Evolutionary conservation across 1,140 invertebrate species (phyloP).

Genomic region (Archivesica marissinica): DNA sequence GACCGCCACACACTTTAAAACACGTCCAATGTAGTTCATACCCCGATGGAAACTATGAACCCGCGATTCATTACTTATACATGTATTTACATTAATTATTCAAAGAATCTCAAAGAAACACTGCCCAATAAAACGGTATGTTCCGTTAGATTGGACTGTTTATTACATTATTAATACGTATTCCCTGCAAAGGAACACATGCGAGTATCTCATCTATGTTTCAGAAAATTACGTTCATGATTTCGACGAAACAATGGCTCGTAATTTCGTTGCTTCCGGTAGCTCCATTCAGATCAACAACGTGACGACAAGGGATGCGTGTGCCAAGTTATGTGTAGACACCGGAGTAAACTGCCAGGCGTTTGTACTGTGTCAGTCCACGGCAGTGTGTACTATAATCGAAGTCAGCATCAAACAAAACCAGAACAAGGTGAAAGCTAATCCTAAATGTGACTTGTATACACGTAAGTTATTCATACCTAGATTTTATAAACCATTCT

Average conservation of each 20-base stretch:
- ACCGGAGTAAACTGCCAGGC: conserved; percentile 22
- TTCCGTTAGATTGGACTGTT: too few species aligned
- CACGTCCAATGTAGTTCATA: too few species aligned
- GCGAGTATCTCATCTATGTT: too few species aligned
- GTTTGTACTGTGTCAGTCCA: conserved; percentile 34
- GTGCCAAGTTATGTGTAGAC: conserved; percentile 55
- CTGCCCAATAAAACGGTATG: too few species aligned
- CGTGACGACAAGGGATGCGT: conserved; percentile 41
- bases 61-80: too few species aligned
- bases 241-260: conserved; percentile 7
- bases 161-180: too few species aligned
- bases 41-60: too few species aligned
- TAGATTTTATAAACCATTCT: neutral
- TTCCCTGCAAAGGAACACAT: too few species aligned
- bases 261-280: neutral
- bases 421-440: conserved; percentile 3
- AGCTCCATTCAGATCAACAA: conserved; percentile 19
- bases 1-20: too few species aligned
- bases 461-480: conserved; percentile 27
- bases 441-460: conserved; percentile 46
- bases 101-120: too few species aligned
- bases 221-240: conserved; percentile 39
- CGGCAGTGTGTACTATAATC: neutral
- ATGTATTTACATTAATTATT: too few species aligned
- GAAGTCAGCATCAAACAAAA: conserved; percentile 1